phyloP scores from a whole-genome alignment of 2,888 invertebrate genomes.

The Sphaerophoria taeniata region DNA sequence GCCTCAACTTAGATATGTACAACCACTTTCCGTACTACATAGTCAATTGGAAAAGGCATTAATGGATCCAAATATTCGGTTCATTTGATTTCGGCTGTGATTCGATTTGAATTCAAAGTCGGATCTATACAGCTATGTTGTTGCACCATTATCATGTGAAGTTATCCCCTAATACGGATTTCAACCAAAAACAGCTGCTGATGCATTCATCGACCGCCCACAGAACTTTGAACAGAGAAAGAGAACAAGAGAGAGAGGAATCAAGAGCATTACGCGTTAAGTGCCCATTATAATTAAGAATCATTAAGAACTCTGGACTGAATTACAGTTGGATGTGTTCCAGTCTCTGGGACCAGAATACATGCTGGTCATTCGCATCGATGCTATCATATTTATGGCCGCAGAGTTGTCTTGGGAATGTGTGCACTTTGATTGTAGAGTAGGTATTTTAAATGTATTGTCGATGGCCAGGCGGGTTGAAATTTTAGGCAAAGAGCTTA shows the following conservation, averaged over 20 bases:
- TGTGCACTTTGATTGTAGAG: slow-evolving; percentile 52
- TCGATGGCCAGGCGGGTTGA: not conserved
- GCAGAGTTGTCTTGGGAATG: slow-evolving; percentile 49
- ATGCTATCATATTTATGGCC: slow-evolving; percentile 36
- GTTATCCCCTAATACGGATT: slow-evolving; percentile 20
- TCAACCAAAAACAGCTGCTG: slow-evolving; percentile 11
- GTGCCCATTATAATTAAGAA: slow-evolving; percentile 72
- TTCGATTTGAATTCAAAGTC: slow-evolving; percentile 13
- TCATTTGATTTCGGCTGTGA: slow-evolving; percentile 52
- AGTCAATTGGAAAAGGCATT: slow-evolving; percentile 66
- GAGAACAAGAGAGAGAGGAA: slow-evolving; percentile 11
- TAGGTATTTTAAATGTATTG: slow-evolving; percentile 34
- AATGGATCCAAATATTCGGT: slow-evolving; percentile 66
- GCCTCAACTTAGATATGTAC: not conserved
- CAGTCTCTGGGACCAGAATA: slow-evolving; percentile 20
- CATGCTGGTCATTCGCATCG: slow-evolving; percentile 48
- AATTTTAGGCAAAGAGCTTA: slow-evolving; percentile 20
- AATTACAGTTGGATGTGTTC: slow-evolving; percentile 9
- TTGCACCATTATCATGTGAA: slow-evolving; percentile 16
- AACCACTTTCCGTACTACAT: slow-evolving; percentile 40
- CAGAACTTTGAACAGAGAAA: not conserved
- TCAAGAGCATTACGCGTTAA: slow-evolving; percentile 41
- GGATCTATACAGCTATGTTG: not conserved
- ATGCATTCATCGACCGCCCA: not conserved
- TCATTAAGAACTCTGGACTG: slow-evolving; percentile 63